A percentile compares a stretch with the other conserved stretches of the same genome.
phyloP scores from a whole-genome alignment of 1,140 invertebrate genomes.

The Dermatophagoides farinae region DNA sequence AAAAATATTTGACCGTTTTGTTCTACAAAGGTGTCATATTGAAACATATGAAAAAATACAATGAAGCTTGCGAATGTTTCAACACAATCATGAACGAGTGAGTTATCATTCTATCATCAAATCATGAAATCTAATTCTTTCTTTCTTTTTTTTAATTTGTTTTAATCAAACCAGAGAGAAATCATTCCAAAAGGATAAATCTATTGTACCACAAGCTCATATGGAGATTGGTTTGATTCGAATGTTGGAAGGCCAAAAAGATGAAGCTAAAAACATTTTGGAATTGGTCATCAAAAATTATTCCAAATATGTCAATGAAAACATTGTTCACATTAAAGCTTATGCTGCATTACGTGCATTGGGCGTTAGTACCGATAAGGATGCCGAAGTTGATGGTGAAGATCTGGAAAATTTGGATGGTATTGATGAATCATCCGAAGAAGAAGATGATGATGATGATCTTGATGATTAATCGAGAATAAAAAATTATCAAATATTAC shows the following conservation, averaged over 20 bases:
- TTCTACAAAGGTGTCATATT: constrained; percentile 8
- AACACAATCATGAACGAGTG: constrained; percentile 8
- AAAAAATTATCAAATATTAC: not conserved
- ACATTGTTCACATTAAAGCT: constrained; percentile 5
- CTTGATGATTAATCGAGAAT: not conserved
- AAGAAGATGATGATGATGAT: not conserved
- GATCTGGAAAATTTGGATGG: not conserved
- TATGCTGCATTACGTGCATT: constrained; percentile 6
- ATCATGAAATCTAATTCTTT: not conserved
- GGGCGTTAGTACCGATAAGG: constrained; percentile 9
- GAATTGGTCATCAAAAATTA: constrained; percentile 3
- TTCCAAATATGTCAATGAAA: constrained; percentile 1
- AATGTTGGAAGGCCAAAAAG: not conserved
- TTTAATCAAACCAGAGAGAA: not conserved
- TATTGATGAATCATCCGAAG: constrained; percentile 1
- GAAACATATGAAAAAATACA: constrained; percentile 2
- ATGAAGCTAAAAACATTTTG: constrained; percentile 5
- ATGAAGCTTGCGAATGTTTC: constrained; percentile 6
- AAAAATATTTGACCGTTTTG: constrained; percentile 7
- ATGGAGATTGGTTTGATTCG: constrained; percentile 6
- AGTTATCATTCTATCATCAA: too few relatives aligned
- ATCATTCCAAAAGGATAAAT: not conserved
- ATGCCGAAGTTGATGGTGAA: not conserved
- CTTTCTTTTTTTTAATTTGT: not conserved
- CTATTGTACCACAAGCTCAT: constrained; percentile 1